phyloP scores from a whole-genome alignment of 2,113 vertebrate species.

The Urocitellus parryii region DNA sequence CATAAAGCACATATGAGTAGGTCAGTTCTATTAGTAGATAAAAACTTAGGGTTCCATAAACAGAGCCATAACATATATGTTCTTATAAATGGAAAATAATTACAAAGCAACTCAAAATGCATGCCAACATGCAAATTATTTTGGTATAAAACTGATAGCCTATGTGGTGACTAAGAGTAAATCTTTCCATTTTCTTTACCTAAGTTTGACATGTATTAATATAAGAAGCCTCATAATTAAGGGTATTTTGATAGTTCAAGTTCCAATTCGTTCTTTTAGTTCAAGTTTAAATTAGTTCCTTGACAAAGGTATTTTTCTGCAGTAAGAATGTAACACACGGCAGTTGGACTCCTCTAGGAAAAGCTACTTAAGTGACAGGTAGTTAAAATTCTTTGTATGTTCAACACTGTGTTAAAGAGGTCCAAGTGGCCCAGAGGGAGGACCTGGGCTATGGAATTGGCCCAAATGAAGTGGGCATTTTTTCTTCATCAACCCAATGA shows the following conservation, averaged over 20 bases:
- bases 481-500: neutral
- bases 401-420: neutral
- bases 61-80: neutral
- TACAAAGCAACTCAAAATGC: neutral
- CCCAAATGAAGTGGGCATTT: neutral
- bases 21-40: neutral
- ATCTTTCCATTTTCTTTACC: neutral
- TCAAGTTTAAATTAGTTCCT: neutral
- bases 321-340: neutral
- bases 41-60: neutral
- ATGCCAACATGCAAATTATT: neutral
- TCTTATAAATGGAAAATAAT: neutral
- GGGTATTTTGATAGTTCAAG: neutral
- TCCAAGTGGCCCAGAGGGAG: neutral
- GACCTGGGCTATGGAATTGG: neutral
- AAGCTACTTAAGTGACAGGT: fast-evolving
- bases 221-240: neutral
- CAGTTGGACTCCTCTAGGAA: neutral
- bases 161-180: neutral
- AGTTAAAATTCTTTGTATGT: fast-evolving
- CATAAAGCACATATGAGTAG: neutral
- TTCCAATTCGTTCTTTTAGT: neutral
- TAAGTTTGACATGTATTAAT: neutral
- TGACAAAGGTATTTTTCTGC: neutral
- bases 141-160: neutral